phyloP scores from a whole-genome alignment of 2,797 vertebrate genomes.

The Cuniculus paca region DNA sequence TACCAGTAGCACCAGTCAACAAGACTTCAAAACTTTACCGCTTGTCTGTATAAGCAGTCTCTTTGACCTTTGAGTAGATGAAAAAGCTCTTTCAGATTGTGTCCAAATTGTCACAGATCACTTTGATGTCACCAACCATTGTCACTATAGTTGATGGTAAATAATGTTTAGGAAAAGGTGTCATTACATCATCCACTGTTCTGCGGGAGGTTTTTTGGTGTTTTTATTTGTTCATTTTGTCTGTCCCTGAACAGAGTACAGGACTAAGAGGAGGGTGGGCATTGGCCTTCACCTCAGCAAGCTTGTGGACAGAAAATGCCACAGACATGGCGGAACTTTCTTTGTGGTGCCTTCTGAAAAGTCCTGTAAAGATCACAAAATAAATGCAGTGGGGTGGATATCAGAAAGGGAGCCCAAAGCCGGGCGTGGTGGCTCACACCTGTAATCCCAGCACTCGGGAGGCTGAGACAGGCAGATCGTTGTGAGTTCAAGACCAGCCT shows the following conservation, averaged over 20 bases:
- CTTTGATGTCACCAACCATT: background rate
- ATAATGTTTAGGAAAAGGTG: background rate
- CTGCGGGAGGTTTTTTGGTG: background rate
- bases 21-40: background rate
- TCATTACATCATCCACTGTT: background rate
- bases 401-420: background rate
- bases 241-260: background rate
- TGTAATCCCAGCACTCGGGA: too few species aligned
- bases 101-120: background rate
- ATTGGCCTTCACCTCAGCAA: background rate
- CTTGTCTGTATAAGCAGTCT: background rate
- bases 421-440: too few species aligned
- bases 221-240: background rate
- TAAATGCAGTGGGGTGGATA: background rate
- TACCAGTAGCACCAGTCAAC: background rate
- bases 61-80: background rate
- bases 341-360: background rate
- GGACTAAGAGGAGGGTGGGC: fast-evolving
- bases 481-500: too few species aligned
- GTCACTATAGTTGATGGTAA: background rate
- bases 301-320: background rate
- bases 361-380: too few species aligned
- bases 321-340: background rate
- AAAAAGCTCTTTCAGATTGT: background rate
- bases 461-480: too few species aligned